Base-by-base conservation (phyloP, 2,113 vertebrate species). In the Cettia cetti region DNA sequence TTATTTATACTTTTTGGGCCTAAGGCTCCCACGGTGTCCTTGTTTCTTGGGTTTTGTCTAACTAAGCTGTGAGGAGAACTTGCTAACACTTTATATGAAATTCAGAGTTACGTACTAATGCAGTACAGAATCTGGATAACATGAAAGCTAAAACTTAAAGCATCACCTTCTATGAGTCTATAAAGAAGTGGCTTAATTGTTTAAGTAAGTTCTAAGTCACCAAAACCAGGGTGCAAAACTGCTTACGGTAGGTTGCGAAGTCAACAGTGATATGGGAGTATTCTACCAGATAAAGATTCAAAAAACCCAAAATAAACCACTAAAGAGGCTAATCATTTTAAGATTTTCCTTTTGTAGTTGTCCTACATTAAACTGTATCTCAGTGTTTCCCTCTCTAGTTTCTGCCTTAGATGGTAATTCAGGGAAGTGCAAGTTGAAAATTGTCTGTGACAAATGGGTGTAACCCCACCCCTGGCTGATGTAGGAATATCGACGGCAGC, bases 381-480 rank as follows among this genome's bases (percentile, higher is more conserved):
- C 40, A 39, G 33, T 42, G 15, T 39, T 84, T 83, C 70, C 35
- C 22, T 42, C 57, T 42, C 8, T 2, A 68, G 54, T 35, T 90
- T 65, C 45, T 79, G 56, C 35, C 28, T 57, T 52, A 69, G 30
- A 69, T 7, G 28, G 50, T 9, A 89, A 54, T 39, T 72, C 61
- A 65, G 70, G 27, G 49, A 68, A 77, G 54, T 27, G 18, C 30
- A 35, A 39, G 28, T 13, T 52, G n/a, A 24, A 74, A 94, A 76
- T 40, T 69, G 50, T 7, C n/a, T 40, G 53, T 65, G 74, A 86
- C 60, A 83, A 95, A 65, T 56, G 82, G 68, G 66, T 82, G 70
- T 49, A 95, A 97, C 90, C 68, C 93, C 94, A 97, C 72, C 92
- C 74, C 60, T 96, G 96, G 91, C 71, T 94, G 92, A 92, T 37